Evolutionary conservation across 2,888 invertebrate species (phyloP).

Genomic region (Gymnosoma rotundatum): DNA sequence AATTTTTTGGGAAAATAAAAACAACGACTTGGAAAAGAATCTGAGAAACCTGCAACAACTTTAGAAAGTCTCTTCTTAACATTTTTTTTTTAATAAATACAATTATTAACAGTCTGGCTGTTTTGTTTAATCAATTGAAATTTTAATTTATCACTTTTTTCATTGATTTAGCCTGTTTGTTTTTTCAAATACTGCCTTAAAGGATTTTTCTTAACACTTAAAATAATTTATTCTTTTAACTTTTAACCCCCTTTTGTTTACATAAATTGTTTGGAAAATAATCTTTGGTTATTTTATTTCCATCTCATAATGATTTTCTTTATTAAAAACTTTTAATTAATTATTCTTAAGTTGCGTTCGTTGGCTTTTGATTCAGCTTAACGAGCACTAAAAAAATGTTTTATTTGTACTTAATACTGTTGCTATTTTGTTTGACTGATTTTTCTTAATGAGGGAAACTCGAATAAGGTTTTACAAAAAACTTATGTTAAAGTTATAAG

Average conservation of each 20-base stretch:
- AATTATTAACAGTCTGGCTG: no score
- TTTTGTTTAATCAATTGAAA: background rate
- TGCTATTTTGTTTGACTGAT: background rate
- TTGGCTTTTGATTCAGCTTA: slow-evolving; percentile 22
- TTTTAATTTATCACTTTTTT: slow-evolving; percentile 23
- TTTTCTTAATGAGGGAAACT: background rate
- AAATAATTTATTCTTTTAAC: slow-evolving; percentile 21
- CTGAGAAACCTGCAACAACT: no score
- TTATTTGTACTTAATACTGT: background rate
- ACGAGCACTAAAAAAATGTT: background rate
- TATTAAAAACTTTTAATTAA: slow-evolving; percentile 46
- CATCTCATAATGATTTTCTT: slow-evolving; percentile 30
- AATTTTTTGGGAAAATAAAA: no score
- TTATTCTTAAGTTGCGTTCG: slow-evolving; percentile 7
- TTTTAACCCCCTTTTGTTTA: slow-evolving; percentile 10
- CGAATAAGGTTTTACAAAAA: background rate
- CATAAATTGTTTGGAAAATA: slow-evolving; percentile 37
- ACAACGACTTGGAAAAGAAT: no score
- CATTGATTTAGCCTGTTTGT: background rate
- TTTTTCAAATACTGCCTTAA: background rate
- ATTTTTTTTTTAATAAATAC: no score
- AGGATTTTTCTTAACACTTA: slow-evolving; percentile 21
- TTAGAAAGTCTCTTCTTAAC: no score
- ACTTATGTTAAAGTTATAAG: no score
- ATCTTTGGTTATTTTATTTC: slow-evolving; percentile 33